Evolutionary conservation across 2,888 invertebrate genomes (phyloP), one percentile per base, ranked within the genome.

Genomic region (Limnephilus marmoratus): DNA sequence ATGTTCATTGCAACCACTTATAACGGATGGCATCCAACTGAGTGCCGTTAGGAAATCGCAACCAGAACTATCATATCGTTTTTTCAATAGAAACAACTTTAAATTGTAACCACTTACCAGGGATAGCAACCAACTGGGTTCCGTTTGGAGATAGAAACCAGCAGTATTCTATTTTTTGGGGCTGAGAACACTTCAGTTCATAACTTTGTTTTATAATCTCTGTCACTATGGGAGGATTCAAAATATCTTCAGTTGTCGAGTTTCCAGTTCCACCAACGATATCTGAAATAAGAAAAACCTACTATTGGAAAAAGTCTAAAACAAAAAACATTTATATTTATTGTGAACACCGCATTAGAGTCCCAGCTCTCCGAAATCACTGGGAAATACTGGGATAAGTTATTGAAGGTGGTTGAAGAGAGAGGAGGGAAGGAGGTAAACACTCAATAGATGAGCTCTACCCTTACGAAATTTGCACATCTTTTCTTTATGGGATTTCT

Each of bases 101-200:
- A 41, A 41, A 45, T 45, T 45, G 13, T 11, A 45, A 45, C 2
- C 15, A 68, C 31, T 90, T 91, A 93, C 93, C 91, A 83, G 90
- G 81, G 18, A 45, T 49, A 18, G 29, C 90, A 82, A 80, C 31
- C n/a, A 81, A 90, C 18, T 85, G 45, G 18, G 93, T 93, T 85
- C 83, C 81, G 41, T 92, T 93, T 7, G 93, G 93, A 45, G 93
- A 86, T 29, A 13, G 49, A 85, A 93, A 92, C 93, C 93, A 93
- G 68, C 93, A 93, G 31, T 93, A 93, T 24, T 92, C 85, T 80
- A 93, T 93, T 24, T 68, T 41, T 13, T 83, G 3, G 12, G 53
- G 18, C 34, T 86, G 31, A 13, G 82, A 15, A 81, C 91, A 92
- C 45, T 5, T 41, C 13, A 93, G 86, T 24, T 91, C 90, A 85